Conservation (phyloP, 2,888 invertebrate species). For the Listrodromus nycthemerus region DNA sequence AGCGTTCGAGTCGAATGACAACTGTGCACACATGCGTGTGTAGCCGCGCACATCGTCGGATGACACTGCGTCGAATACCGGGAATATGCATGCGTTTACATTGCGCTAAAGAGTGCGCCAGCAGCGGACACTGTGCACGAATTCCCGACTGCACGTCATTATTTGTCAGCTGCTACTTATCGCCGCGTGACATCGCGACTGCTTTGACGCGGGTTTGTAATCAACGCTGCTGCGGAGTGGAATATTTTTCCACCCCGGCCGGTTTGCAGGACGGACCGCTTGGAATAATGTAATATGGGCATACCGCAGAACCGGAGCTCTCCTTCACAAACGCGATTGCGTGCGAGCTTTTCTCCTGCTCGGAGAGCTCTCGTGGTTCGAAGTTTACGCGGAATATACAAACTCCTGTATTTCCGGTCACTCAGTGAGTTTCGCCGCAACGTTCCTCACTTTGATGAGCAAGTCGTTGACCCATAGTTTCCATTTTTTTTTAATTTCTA, state of each 20-base stretch:
- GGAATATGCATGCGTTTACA: not conserved
- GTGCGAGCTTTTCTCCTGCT: not conserved
- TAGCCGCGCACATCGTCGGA: not conserved
- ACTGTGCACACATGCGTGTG: not conserved
- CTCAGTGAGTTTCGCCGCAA: not conserved
- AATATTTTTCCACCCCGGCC: conserved; percentile 40
- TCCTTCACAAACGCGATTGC: not conserved
- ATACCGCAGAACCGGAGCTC: conserved; percentile 9
- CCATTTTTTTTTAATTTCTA: not conserved
- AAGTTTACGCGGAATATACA: not conserved
- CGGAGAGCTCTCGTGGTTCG: not conserved
- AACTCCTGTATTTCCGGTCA: not conserved
- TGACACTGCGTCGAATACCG: not conserved
- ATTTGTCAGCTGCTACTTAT: conserved; percentile 73
- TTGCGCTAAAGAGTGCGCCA: not conserved
- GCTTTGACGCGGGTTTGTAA: conserved; percentile 70
- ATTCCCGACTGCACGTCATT: conserved; percentile 41
- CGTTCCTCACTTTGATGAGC: not conserved
- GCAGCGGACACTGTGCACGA: not conserved
- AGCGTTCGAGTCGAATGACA: conserved; percentile 18
- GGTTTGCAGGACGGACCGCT: not conserved
- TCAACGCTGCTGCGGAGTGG: conserved; percentile 56
- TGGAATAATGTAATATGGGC: not conserved
- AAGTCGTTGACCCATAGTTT: not conserved
- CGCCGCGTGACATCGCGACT: conserved; percentile 72